Evolutionary conservation across 2,888 invertebrate species (phyloP).

Genomic region (Tenthredo mesomela): DNA sequence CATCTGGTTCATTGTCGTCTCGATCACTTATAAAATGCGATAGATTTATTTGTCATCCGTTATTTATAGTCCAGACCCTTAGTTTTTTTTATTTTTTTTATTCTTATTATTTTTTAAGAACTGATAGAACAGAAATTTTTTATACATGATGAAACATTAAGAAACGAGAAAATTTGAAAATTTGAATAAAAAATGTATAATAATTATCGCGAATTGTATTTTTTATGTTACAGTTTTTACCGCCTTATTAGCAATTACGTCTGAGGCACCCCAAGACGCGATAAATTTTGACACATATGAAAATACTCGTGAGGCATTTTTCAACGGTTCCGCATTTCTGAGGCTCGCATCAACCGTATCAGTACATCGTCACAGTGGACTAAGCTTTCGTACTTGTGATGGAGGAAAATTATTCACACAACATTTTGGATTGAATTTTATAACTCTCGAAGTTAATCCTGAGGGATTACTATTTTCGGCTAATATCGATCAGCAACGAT

Average conservation of each 20-base stretch:
- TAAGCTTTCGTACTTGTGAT: slow-evolving; percentile 90
- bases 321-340: slow-evolving; percentile 90
- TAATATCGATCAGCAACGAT: slow-evolving; percentile 76
- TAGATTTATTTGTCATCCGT: not conserved
- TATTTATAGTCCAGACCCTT: not conserved
- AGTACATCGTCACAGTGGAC: slow-evolving; percentile 89
- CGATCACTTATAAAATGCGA: not conserved
- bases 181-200: not conserved
- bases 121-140: not conserved
- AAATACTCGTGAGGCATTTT: slow-evolving; percentile 88
- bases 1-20: not conserved
- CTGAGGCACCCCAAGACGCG: slow-evolving; percentile 50
- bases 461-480: slow-evolving; percentile 80
- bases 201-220: not conserved
- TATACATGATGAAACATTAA: not conserved
- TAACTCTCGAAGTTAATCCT: slow-evolving; percentile 74
- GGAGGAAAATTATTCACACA: slow-evolving; percentile 77
- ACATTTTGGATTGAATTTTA: slow-evolving; percentile 70
- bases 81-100: not conserved
- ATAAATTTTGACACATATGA: slow-evolving; percentile 59
- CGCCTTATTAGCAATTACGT: slow-evolving; percentile 40
- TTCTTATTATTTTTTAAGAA: not conserved
- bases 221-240: slow-evolving; percentile 49
- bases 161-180: no score
- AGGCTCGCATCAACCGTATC: slow-evolving; percentile 87